Percentiles rank a stretch among this genome's conserved stretches.
These are phyloP conservation scores for Didymodactylos carnosus DNA, from an alignment of 2,888 invertebrate genomes.

Conservation along the genomic window DNA sequence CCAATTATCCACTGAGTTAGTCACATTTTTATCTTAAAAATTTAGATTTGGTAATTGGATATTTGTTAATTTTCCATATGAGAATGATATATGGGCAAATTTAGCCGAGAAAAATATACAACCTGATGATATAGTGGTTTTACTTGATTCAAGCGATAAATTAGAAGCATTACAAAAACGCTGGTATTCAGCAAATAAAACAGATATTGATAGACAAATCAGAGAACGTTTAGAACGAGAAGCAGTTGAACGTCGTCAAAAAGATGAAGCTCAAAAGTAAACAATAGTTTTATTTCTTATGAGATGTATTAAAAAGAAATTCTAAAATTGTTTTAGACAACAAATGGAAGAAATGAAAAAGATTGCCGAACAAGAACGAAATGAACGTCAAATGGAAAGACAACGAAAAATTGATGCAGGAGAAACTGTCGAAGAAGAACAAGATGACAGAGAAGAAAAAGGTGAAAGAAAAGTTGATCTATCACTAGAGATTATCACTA, in stretches of 20 bases:
- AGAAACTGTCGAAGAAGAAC: conserved; percentile 10
- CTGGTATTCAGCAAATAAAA: conserved; percentile 24
- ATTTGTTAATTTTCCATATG: conserved; percentile 31
- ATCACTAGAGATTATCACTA: too few relatives aligned
- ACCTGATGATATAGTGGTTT: conserved; percentile 30
- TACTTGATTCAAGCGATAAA: conserved; percentile 16
- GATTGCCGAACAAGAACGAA: conserved; percentile 22
- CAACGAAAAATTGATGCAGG: conserved; percentile 21
- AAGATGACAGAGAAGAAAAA: conserved; percentile 4
- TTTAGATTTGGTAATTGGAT: conserved; percentile 33
- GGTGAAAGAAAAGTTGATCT: not conserved
- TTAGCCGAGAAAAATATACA: conserved; percentile 27
- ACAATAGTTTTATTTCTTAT: not conserved
- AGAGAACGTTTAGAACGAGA: conserved; percentile 20
- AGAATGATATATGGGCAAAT: conserved; percentile 29
- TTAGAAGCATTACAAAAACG: conserved; percentile 23
- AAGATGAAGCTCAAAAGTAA: conserved; percentile 24
- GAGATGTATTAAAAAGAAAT: conserved; percentile 20
- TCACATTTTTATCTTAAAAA: not conserved
- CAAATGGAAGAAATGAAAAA: conserved; percentile 19
- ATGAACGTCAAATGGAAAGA: conserved; percentile 15
- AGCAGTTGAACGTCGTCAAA: conserved; percentile 17
- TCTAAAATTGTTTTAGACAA: conserved; percentile 13
- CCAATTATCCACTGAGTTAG: too few relatives aligned
- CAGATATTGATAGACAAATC: conserved; percentile 23